Percentiles rank a stretch among this genome's conserved stretches.
phyloP scores from a whole-genome alignment of 2,888 invertebrate species.

The Ochlodes sylvanus region DNA sequence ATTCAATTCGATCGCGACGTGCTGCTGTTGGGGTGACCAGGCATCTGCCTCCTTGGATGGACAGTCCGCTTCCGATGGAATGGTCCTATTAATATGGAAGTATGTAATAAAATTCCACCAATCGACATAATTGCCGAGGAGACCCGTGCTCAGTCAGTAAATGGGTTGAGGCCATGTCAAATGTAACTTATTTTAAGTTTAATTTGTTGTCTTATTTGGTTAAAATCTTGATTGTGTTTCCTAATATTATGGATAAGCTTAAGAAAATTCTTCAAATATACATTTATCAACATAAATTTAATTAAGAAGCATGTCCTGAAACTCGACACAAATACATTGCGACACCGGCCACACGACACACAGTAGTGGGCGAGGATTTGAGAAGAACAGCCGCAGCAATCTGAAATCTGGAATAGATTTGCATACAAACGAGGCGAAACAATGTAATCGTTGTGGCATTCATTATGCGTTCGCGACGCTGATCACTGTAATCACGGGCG shows the following conservation, averaged over 20 bases:
- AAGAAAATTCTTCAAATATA: too few relatives aligned
- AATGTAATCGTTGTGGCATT: constrained; percentile 58
- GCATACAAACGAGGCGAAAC: constrained; percentile 59
- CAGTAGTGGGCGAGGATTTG: constrained; percentile 41
- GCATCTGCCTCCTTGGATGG: not conserved
- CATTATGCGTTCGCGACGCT: constrained; percentile 54
- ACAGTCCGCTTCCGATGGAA: not conserved
- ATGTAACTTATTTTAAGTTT: too few relatives aligned
- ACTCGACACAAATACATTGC: not conserved
- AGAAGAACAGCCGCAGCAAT: constrained; percentile 46
- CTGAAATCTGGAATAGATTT: constrained; percentile 62
- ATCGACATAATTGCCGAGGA: too few relatives aligned
- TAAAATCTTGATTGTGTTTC: too few relatives aligned
- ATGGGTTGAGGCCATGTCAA: too few relatives aligned
- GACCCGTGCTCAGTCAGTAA: too few relatives aligned
- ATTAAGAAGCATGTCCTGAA: constrained; percentile 7
- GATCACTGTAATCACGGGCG: constrained; percentile 45
- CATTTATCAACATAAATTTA: too few relatives aligned
- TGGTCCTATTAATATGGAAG: too few relatives aligned
- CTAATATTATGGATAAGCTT: too few relatives aligned
- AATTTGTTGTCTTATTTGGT: too few relatives aligned
- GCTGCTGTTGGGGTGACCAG: constrained; percentile 18
- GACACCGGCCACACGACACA: constrained; percentile 21
- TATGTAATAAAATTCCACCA: too few relatives aligned
- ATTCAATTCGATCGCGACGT: constrained; percentile 30